Base-by-base conservation (phyloP, 1,140 invertebrate genomes). In the Drosophila melanogaster region DNA sequence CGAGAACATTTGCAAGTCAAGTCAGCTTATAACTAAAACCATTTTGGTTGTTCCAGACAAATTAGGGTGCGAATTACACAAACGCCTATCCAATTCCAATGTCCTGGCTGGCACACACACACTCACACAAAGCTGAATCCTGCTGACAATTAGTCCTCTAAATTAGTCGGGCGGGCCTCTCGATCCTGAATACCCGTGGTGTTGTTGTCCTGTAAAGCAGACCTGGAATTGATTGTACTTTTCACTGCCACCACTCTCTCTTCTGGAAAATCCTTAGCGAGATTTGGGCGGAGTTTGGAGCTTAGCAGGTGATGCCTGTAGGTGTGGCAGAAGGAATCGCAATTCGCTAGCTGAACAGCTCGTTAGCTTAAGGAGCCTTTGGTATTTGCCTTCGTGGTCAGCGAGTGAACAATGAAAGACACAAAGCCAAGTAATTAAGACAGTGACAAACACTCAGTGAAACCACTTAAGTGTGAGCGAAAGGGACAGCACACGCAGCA, bases 101-200 rank as follows among this genome's bases (percentile, higher is more conserved):
- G 4, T 7, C 22, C 24, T 47, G 10, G 17, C 30, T n/a, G 15
- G 19, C 15, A 17, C 12, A 24, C 37, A 33, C 19, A n/a, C 40
- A 37, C 43, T 46, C 24, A 30, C 19, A 10, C 30, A 38, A 44
- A 19, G 15, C 3, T 30, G 55, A 59, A 54, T 41, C 73, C 65
- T 86, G 83, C 79, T 81, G 78, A 81, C 81, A 86, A 86, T 86
- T 86, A 87, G 83, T 86, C 78, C 67, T 79, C 76, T 58, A 79
- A 81, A 87, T 86, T 71, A 76, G 85, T 49, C 64, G 81, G 77
- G 67, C 43, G 59, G 47, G 4, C 7, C 70, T 11, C 22, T 19
- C 12, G 59, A 26, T 8, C 2, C 30, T 14, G 46, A 43, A 38
- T 44, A 65, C 65, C 43, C 62, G 57, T 47, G 60, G 57, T 0